Evolutionary conservation across 2,888 invertebrate species (phyloP).

Genomic region (Antheraea assamensis): DNA sequence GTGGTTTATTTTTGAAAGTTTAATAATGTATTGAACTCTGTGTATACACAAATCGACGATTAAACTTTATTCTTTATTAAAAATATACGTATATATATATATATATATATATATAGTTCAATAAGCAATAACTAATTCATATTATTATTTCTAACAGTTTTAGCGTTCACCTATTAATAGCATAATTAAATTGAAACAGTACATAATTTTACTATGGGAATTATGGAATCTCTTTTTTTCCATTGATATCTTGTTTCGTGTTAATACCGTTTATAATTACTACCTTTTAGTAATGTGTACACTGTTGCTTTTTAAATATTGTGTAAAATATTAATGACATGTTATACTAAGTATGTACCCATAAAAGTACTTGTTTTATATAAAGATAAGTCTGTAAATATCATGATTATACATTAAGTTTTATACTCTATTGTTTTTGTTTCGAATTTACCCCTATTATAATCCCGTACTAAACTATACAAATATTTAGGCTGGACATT

Average conservation of each 20-base stretch:
- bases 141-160: conserved; percentile 10
- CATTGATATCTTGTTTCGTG: conserved; percentile 69
- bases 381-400: conserved; percentile 80
- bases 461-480: too few relatives aligned
- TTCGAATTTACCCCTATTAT: conserved; percentile 43
- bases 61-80: neutral
- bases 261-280: conserved; percentile 69
- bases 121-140: conserved; percentile 10
- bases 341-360: conserved; percentile 81
- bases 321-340: conserved; percentile 81
- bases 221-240: conserved; percentile 79
- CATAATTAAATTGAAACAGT: conserved; percentile 8
- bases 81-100: neutral
- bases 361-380: conserved; percentile 82
- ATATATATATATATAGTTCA: neutral
- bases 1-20: too few relatives aligned
- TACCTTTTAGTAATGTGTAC: conserved; percentile 70
- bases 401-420: conserved; percentile 82
- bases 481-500: too few relatives aligned
- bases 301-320: conserved; percentile 77
- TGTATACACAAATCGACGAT: neutral
- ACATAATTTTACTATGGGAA: conserved; percentile 50
- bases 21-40: too few relatives aligned
- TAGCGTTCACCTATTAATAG: neutral
- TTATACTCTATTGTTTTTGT: conserved; percentile 79